Evolutionary conservation across 2,797 vertebrate species (phyloP), one percentile per base, ranked within the genome.

Genomic region (Phoeniculus purpureus): DNA sequence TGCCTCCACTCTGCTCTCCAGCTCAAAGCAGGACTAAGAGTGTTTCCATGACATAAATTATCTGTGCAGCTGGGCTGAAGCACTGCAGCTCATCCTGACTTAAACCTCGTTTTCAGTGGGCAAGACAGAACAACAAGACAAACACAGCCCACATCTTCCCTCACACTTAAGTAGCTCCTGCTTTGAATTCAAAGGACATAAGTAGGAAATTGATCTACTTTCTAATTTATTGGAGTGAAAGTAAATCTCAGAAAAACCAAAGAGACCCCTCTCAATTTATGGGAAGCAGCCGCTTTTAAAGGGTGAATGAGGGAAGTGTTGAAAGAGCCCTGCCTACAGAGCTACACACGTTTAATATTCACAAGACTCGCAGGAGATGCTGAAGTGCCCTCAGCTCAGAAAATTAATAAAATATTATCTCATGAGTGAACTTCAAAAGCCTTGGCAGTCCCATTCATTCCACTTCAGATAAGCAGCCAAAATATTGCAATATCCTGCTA

Each of bases 381-480:
- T 93, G 93, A 96, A 94, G 91, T 90, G 81, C 89, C 96, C 92
- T 94, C 72, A 94, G 92, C 90, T 94, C 70, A 96, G 92, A 91
- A 94, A 93, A 95, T 94, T 94, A 95, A 96, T 96, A 93, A 91
- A 95, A 94, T 96, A 96, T 94, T 95, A 96, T 93, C 95, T 94
- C 90, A 92, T 90, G 90, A 93, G 86, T 92, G 90, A 96, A 95
- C 96, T 95, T 96, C 96, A 96, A 96, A 96, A 96, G 95, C 92
- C 94, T 93, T 92, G 94, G 96, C 95, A 90, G 88, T 92, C 94
- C 81, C 90, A 96, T 93, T 96, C 93, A 96, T 93, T 96, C 90
- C 81, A 96, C 88, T 95, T 94, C 94, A 96, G 94, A 96, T 96
- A 95, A 94, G 93, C 70, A 94, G 93, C 95, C 94, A 94, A 95